A percentile compares a stretch with the other conserved stretches of the same genome.
These are phyloP conservation scores for Orbicella faveolata DNA, from an alignment of 64 coral and sea anemone species.

Conservation along the genomic window DNA sequence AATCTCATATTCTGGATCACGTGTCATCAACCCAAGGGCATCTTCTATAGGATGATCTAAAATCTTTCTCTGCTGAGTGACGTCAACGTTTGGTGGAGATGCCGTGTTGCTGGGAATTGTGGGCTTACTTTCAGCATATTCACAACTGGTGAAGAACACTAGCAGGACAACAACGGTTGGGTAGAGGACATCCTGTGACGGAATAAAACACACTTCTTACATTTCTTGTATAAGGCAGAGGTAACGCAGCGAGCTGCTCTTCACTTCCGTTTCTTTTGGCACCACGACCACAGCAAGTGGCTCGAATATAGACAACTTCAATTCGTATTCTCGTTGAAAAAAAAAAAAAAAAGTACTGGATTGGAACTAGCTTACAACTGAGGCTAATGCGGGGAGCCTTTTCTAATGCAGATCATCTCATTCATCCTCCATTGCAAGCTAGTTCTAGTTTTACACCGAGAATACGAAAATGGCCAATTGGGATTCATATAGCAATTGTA, in stretches of 20 bases:
- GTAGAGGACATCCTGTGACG: background rate
- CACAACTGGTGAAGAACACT: background rate
- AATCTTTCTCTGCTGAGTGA: background rate
- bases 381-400: too few relatives aligned
- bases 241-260: background rate
- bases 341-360: too few relatives aligned
- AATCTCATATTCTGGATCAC: background rate
- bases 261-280: too few relatives aligned
- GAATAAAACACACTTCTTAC: background rate
- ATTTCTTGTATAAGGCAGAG: background rate
- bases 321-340: too few relatives aligned
- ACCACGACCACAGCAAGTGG: too few relatives aligned
- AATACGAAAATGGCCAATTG: too few relatives aligned
- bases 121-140: background rate
- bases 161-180: background rate
- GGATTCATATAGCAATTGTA: too few relatives aligned
- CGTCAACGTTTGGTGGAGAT: background rate
- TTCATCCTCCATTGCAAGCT: too few relatives aligned
- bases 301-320: too few relatives aligned
- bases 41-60: background rate
- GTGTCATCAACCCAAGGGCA: background rate
- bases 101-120: background rate
- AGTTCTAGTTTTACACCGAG: too few relatives aligned
- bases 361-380: too few relatives aligned
- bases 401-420: too few relatives aligned